Evolutionary conservation across 2,113 vertebrate genomes (phyloP).

Genomic region (Typhlomys cinereus): DNA sequence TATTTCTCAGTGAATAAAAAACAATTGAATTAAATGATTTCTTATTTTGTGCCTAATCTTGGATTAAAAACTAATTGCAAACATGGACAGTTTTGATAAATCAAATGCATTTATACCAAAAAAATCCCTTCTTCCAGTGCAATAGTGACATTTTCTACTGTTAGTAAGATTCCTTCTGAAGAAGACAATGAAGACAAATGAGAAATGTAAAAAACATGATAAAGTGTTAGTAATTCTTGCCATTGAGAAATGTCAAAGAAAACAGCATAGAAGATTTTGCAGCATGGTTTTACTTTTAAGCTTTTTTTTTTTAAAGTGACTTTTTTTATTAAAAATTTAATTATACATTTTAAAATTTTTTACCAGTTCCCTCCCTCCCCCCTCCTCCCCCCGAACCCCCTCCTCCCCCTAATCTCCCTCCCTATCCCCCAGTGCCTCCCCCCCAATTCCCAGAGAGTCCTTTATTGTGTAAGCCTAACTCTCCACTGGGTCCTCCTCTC

Average conservation of each 20-base stretch:
- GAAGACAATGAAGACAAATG: not conserved
- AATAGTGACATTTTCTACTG: not conserved
- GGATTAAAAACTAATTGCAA: not conserved
- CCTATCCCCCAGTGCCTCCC: too few relatives aligned
- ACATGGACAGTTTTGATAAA: not conserved
- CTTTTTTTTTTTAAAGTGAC: too few relatives aligned
- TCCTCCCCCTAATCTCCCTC: too few relatives aligned
- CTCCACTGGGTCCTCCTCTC: too few relatives aligned
- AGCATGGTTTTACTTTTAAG: not conserved
- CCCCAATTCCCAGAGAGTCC: too few relatives aligned
- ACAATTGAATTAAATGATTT: not conserved
- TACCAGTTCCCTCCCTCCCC: too few relatives aligned
- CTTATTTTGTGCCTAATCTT: not conserved
- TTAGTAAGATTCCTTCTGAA: not conserved
- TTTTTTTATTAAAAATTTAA: too few relatives aligned
- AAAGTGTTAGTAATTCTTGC: not conserved
- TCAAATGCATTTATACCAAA: not conserved
- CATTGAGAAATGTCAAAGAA: not conserved
- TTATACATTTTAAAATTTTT: too few relatives aligned
- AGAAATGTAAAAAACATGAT: not conserved
- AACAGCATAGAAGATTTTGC: not conserved
- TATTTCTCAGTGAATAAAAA: not conserved
- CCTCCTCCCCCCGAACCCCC: too few relatives aligned
- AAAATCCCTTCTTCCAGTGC: not conserved
- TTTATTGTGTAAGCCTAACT: too few relatives aligned